Evolutionary conservation across 92 coral and sea anemone species (phyloP).

Genomic region (Pocillopora grandis): DNA sequence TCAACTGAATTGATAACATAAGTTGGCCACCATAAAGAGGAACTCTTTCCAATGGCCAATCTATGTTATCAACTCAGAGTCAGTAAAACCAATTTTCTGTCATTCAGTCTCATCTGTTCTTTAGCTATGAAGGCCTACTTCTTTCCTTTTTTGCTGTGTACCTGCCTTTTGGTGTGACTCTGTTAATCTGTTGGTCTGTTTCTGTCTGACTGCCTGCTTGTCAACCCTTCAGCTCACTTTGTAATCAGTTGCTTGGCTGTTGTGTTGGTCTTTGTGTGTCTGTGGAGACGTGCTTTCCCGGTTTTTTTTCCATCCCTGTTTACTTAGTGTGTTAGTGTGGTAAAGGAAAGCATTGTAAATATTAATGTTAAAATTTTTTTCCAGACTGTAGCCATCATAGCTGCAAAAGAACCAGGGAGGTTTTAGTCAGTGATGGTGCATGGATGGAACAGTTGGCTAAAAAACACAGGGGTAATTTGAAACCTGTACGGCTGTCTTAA

Average conservation of each 20-base stretch:
- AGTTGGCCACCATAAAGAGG: too few species aligned
- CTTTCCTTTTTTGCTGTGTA: too few species aligned
- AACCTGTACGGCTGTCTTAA: too few species aligned
- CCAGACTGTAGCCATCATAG: neutral
- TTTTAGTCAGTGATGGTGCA: neutral
- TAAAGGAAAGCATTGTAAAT: neutral
- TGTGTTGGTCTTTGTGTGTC: neutral
- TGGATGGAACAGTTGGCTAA: constrained; percentile 12
- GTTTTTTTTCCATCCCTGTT: neutral
- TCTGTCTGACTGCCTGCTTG: neutral
- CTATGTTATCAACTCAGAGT: too few species aligned
- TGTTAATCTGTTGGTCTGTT: neutral
- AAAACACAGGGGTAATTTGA: constrained; percentile 10
- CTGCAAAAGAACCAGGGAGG: constrained; percentile 14
- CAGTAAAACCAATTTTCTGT: too few species aligned
- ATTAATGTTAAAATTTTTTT: neutral
- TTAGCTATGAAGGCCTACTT: too few species aligned
- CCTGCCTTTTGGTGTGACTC: neutral
- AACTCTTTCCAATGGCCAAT: too few species aligned
- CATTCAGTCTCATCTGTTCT: too few species aligned
- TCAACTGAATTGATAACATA: too few species aligned
- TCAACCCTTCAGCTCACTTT: neutral
- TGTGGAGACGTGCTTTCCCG: neutral
- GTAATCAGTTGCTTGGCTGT: neutral
- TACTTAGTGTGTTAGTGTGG: too few species aligned